A percentile compares a stretch with the other conserved stretches of the same genome.
Evolutionary conservation across 2,113 vertebrate species (phyloP).

Genomic region (Otocyon megalotis): DNA sequence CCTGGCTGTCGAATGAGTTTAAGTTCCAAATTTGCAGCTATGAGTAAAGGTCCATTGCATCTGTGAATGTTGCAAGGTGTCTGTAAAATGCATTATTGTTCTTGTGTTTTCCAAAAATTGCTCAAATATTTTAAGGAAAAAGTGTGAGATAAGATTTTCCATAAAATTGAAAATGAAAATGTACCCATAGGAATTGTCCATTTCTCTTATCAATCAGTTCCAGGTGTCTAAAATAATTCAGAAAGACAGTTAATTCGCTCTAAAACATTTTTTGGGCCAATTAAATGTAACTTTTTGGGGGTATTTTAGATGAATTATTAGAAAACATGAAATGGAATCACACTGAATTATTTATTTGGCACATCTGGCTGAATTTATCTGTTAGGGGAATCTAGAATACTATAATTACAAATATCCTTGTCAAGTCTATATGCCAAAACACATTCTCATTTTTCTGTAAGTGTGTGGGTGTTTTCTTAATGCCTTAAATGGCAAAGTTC

Average conservation of each 20-base stretch:
- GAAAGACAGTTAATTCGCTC: background rate
- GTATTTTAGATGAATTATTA: constrained; percentile 23
- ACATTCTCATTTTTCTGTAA: constrained; percentile 1
- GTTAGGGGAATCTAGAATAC: background rate
- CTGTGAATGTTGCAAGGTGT: background rate
- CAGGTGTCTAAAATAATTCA: background rate
- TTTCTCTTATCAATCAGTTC: constrained; percentile 5
- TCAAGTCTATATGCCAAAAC: background rate
- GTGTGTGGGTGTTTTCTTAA: background rate
- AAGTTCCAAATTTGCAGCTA: background rate
- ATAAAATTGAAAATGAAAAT: constrained; percentile 7
- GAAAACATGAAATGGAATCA: constrained; percentile 7
- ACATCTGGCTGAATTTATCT: background rate
- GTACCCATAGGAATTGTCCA: background rate
- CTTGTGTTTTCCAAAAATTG: background rate
- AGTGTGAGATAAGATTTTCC: background rate
- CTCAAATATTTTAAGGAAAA: background rate
- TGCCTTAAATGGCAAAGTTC: constrained; percentile 24
- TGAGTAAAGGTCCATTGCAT: background rate
- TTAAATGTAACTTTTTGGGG: background rate
- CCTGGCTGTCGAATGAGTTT: background rate
- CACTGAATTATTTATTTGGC: background rate
- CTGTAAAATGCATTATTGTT: background rate
- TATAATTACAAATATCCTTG: background rate
- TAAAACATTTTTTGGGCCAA: background rate